phyloP scores from a whole-genome alignment of 2,113 vertebrate species.

The Potamarius usumacintae region DNA sequence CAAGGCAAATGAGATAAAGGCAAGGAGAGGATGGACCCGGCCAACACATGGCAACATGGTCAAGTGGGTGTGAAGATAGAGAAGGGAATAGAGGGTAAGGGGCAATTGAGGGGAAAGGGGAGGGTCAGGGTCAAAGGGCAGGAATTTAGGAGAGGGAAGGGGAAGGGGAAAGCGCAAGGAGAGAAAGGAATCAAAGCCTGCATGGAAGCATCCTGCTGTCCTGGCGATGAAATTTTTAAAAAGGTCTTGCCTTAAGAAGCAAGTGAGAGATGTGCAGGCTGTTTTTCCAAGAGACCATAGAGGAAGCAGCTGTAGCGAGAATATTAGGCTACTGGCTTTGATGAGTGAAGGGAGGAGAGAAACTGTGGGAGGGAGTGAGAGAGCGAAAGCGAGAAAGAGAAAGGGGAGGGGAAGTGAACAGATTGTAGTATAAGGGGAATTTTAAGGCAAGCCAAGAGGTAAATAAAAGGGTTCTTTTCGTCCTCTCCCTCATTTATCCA shows the following conservation, averaged over 20 bases:
- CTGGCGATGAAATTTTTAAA: conserved; percentile 56
- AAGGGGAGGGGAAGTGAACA: conserved; percentile 52
- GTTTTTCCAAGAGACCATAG: conserved; percentile 80
- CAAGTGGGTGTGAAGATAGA: conserved; percentile 64
- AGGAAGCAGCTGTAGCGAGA: conserved; percentile 73
- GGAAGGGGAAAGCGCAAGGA: conserved; percentile 61
- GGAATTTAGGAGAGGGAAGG: conserved; percentile 54
- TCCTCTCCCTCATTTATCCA: conserved; percentile 62
- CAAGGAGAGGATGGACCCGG: conserved; percentile 71
- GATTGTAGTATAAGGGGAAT: conserved; percentile 50
- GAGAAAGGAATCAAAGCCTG: conserved; percentile 74
- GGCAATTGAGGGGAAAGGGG: conserved; percentile 50
- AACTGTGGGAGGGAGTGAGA: conserved; percentile 52
- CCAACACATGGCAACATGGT: conserved; percentile 80
- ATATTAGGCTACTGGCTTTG: conserved; percentile 70
- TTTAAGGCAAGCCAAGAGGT: conserved; percentile 22
- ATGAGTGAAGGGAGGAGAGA: conserved; percentile 66
- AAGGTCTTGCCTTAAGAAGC: conserved; percentile 59
- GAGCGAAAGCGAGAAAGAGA: conserved; percentile 57
- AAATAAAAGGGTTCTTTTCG: conserved; percentile 46
- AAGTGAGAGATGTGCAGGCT: conserved; percentile 58
- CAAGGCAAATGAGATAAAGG: conserved; percentile 68
- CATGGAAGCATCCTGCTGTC: conserved; percentile 63
- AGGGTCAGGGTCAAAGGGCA: conserved; percentile 52
- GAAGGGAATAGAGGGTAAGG: conserved; percentile 57